Percentiles rank a stretch among this genome's conserved stretches.
Evolutionary conservation across 2,113 vertebrate species (phyloP).

Genomic region (Todiramphus chloris): DNA sequence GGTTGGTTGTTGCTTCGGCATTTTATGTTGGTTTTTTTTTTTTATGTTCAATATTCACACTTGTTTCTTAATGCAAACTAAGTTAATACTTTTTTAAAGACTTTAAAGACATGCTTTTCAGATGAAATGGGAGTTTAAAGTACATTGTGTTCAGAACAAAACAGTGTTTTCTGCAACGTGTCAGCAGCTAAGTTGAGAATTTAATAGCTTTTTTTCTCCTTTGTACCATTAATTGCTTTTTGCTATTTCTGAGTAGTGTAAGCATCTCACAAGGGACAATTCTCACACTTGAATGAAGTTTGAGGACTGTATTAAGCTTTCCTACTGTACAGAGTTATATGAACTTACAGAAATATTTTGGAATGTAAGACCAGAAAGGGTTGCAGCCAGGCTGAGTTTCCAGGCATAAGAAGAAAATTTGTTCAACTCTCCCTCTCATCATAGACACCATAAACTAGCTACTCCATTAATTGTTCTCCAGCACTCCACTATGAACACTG

Average conservation of each 20-base stretch:
- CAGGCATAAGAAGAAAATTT: not conserved
- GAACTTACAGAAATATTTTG: conserved; percentile 36
- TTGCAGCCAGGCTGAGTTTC: not conserved
- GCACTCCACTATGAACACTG: not conserved
- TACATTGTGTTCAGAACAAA: conserved; percentile 42
- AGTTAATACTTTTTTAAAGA: conserved; percentile 37
- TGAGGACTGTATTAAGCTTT: conserved; percentile 16
- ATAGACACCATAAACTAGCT: not conserved
- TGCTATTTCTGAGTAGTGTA: conserved; percentile 15
- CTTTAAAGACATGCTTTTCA: conserved; percentile 26
- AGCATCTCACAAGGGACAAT: conserved; percentile 12
- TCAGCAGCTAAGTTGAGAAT: conserved; percentile 26
- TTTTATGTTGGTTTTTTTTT: not conserved
- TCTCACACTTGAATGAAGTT: not conserved
- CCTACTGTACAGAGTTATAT: not conserved
- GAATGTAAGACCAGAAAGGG: not conserved
- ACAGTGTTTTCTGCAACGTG: conserved; percentile 14
- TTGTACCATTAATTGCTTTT: conserved; percentile 30
- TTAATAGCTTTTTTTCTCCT: conserved; percentile 26
- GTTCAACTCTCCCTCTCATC: not conserved
- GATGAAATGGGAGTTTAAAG: conserved; percentile 19
- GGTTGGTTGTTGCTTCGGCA: not conserved
- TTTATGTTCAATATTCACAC: not conserved
- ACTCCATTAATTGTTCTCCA: not conserved
- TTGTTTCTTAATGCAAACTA: conserved; percentile 32